Evolutionary conservation across 2,888 invertebrate genomes (phyloP), one percentile per base, ranked within the genome.

Genomic region (Tillus elongatus): DNA sequence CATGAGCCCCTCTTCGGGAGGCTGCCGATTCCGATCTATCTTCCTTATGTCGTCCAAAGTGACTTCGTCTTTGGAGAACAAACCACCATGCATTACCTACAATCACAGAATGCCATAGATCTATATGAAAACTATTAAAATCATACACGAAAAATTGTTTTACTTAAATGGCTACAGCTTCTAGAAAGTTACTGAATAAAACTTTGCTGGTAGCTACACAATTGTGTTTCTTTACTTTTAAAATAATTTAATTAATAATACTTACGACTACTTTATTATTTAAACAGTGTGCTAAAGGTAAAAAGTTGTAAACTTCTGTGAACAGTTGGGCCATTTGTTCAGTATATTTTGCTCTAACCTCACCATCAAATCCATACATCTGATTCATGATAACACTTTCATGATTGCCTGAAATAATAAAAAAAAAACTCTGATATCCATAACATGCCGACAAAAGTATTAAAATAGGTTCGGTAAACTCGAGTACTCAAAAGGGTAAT

Each of bases 281-380:
- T 60, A 99, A 82, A 65, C 93, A 89, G 64, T 98, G 97, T 29
- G 90, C 89, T 36, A 98, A 70, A 0, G 98, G 98, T 46, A 98
- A 70, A 84, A 89, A 92, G 68, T 97, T 97, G 70, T 96, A 98
- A 12, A 98, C 93, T 71, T 97, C 96, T 1, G 96, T 96, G 71
- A 99, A 99, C 32, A 97, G 74, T 46, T 95, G 90, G 0, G 91
- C 88, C 96, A 98, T 97, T 63, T 92, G 85, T 12, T 79, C 72
- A 1, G 87, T 84, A 66, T 95, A 98, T 68, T 98, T 98, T 3
- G 89, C 80, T 54, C 90, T 89, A 1, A 98, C 97, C 70, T 98
- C 98, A 1, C 97, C 98, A 45, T 93, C 89, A 71, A 98, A 98
- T 1, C 98, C 98, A 66, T 99, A 99, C 89, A 98, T 95, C 67